Base-by-base conservation (phyloP, 2,113 vertebrate species). In the Gallinago media region DNA sequence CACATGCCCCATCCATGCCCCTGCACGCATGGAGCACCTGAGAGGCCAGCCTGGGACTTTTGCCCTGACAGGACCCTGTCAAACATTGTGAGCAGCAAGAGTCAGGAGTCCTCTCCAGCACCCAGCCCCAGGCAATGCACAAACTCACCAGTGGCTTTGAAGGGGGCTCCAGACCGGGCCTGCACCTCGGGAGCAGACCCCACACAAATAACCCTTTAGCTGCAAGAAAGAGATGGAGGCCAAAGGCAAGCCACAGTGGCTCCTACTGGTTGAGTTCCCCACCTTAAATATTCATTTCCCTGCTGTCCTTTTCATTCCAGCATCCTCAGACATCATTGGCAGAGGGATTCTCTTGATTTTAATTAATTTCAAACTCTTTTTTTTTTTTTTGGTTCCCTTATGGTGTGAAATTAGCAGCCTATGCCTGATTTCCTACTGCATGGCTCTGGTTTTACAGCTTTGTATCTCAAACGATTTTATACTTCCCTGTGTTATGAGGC, bases 21-120 rank as follows among this genome's bases (percentile, higher is more conserved):
- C 54, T 52, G 22, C 42, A 32, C 0, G 3, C 14, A 32, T n/a
- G 8, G 21, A 84, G 73, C 0, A 0, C 16, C 17, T 18, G 42
- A 74, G 32, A 27, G 22, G 15, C 31, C 62, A 70, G 3, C 10
- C 7, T 66, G 22, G 9, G 21, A 25, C 36, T 84, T 32, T 17
- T 7, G 3, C 13, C 31, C n/a, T 91, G 18, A 12, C 50, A 63
- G 42, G 3, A 63, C 29, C 8, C 15, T 36, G 54, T 52, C 75
- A 85, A 58, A 75, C 26, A 55, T 12, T 1, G 0, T 13, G 15
- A 46, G 22, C n/a, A 47, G 34, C 27, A 75, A 50, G 2, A 46
- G 44, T 12, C n/a, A 23, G 27, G 31, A 70, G 32, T 44, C 8
- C 11, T 36, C 59, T 68, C 26, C 36, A 85, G 32, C 31, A 62